A percentile compares a stretch with the other conserved stretches of the same genome.
Conservation (phyloP, 2,113 vertebrate genomes). For the Myrmecophaga tridactyla region DNA sequence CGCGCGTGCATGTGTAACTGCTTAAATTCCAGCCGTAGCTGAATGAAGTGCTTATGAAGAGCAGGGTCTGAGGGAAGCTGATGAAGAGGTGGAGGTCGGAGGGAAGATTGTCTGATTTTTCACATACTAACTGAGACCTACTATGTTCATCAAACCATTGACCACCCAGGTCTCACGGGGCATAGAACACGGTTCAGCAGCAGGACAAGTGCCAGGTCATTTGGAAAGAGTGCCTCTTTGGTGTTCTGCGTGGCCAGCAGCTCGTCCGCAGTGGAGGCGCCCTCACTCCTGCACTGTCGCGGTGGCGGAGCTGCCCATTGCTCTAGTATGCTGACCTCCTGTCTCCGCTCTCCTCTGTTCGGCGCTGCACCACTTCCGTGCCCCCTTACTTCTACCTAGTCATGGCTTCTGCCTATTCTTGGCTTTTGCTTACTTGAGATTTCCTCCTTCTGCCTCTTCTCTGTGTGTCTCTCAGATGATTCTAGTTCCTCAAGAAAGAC, state of each 20-base stretch:
- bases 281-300: neutral
- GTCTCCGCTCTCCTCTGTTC: neutral
- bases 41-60: neutral
- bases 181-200: neutral
- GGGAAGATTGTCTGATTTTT: neutral
- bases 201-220: neutral
- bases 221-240: neutral
- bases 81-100: neutral
- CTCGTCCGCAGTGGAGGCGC: fast-evolving
- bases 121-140: neutral
- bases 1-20: too few species aligned
- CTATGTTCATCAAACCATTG: neutral
- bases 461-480: neutral
- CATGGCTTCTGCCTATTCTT: neutral
- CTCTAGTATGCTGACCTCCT: fast-evolving
- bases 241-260: fast-evolving
- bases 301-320: fast-evolving
- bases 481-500: neutral
- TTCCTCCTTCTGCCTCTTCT: neutral
- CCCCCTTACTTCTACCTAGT: neutral
- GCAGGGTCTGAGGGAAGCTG: neutral
- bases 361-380: fast-evolving
- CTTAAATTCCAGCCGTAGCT: too few species aligned
- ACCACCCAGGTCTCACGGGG: too few species aligned
- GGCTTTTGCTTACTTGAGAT: neutral